These are phyloP conservation scores for Drosophila affinis DNA, from an alignment of 2,888 invertebrate genomes.

Conservation along the genomic window DNA sequence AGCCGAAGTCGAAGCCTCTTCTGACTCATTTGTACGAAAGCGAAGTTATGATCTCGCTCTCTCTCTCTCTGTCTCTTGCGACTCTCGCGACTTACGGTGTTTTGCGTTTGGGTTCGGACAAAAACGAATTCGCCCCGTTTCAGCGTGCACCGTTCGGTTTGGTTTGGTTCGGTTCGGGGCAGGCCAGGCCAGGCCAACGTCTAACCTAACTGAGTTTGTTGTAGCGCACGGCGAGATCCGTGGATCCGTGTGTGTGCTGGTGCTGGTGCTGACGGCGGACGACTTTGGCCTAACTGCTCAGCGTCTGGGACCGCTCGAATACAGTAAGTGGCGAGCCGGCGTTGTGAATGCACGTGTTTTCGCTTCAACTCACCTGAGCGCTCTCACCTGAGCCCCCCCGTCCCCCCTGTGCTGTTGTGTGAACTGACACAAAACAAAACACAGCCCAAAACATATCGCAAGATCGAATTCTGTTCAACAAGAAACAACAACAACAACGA, in stretches of 20 bases:
- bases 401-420: not conserved
- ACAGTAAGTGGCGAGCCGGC: constrained; percentile 84
- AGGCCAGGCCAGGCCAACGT: constrained; percentile 12
- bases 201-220: constrained; percentile 73
- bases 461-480: not conserved
- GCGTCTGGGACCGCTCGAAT: constrained; percentile 82
- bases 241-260: not conserved
- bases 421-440: constrained; percentile 23
- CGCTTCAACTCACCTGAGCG: constrained; percentile 63
- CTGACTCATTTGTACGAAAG: constrained; percentile 43
- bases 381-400: constrained; percentile 7
- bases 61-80: constrained; percentile 35
- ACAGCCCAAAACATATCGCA: constrained; percentile 34
- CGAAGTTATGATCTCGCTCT: constrained; percentile 45
- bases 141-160: not conserved
- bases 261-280: constrained; percentile 36
- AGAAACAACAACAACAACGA: not conserved
- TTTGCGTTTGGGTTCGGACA: constrained; percentile 53
- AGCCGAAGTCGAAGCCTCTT: not conserved
- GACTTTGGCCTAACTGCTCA: constrained; percentile 82
- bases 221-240: constrained; percentile 51
- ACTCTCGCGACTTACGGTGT: constrained; percentile 72
- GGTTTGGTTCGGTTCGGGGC: not conserved
- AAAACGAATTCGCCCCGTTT: constrained; percentile 58
- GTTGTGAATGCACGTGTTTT: constrained; percentile 84